Base-by-base conservation (phyloP, 2,888 invertebrate genomes). In the Rhyacophila evoluta region DNA sequence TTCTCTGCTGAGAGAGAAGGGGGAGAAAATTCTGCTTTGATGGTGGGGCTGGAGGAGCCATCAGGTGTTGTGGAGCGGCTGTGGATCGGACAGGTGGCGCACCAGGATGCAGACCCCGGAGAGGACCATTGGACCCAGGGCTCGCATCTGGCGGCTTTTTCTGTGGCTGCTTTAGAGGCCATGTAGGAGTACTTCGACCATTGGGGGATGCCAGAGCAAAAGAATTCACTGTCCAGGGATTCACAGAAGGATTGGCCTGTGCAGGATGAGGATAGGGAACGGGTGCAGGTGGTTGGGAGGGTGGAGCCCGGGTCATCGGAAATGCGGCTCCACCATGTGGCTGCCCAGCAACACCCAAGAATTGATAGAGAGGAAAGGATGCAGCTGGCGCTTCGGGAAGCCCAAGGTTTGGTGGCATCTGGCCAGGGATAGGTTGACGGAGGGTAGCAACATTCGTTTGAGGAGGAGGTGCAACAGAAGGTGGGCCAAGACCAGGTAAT, bases 221-320 rank as follows among this genome's bases (percentile, higher is more conserved):
- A 71, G 83, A 82, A 79, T 83, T 84, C 10, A 83, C 81, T n/a
- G 81, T 82, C 84, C 84, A 84, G 1, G 83, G 83, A 75, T 83
- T 84, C 15, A 83, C 77, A 10, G 81, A 75, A 12, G 80, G 74
- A 37, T 81, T 82, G 33, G 79, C 80, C 29, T 79, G 81, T 12
- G 81, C 79, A 12, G 76, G 81, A 12, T 78, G 81, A 15, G 80
- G 79, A 75, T 79, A 81, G 6, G 81, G 76, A 15, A 79, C 78
- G 11, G 83, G 82, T 29, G 80, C 82, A 39, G 81, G 81, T 11
- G 83, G 80, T 27, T 81, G 55, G 1, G 82, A 73, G 28, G 76
- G 74, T n/a, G 79, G 77, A 5, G 78, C 78, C n/a, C 78, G 71
- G 25, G 74, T 80, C 41, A 83, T 73, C 8, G 82, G 81, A 38